phyloP scores from a whole-genome alignment of 2,113 vertebrate species.

The Regulus satrapa region DNA sequence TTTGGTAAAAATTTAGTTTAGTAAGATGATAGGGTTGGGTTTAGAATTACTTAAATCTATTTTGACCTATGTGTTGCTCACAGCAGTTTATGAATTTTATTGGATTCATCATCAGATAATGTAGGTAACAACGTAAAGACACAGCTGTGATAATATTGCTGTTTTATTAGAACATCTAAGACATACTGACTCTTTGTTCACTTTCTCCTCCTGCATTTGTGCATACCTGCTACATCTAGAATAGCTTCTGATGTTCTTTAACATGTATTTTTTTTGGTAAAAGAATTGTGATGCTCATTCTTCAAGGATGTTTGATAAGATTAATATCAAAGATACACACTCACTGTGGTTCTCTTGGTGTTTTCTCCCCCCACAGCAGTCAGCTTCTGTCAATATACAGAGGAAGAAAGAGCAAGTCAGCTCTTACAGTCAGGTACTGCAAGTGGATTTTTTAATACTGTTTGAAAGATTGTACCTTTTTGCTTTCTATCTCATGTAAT shows the following conservation, averaged over 20 bases:
- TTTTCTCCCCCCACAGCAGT: constrained; percentile 74
- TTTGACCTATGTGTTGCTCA: neutral
- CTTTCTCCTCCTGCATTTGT: neutral
- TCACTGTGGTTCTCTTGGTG: neutral
- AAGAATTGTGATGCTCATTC: neutral
- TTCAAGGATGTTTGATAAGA: neutral
- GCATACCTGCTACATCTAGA: neutral
- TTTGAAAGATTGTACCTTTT: neutral
- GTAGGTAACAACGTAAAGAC: neutral
- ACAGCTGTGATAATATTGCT: neutral
- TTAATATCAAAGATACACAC: neutral
- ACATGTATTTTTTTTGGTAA: neutral
- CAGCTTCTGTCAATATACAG: constrained; percentile 79
- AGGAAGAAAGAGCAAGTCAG: constrained; percentile 61
- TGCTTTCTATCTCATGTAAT: accelerated
- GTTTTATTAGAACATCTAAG: neutral
- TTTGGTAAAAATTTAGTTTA: neutral
- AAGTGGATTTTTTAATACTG: neutral
- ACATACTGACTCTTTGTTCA: neutral
- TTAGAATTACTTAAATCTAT: neutral
- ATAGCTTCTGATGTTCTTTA: neutral
- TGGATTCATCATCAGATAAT: neutral
- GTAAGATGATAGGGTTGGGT: neutral
- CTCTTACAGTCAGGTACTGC: constrained; percentile 84
- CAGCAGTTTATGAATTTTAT: neutral